Evolutionary conservation across 2,113 vertebrate species (phyloP).

Genomic region (Cynocephalus volans): DNA sequence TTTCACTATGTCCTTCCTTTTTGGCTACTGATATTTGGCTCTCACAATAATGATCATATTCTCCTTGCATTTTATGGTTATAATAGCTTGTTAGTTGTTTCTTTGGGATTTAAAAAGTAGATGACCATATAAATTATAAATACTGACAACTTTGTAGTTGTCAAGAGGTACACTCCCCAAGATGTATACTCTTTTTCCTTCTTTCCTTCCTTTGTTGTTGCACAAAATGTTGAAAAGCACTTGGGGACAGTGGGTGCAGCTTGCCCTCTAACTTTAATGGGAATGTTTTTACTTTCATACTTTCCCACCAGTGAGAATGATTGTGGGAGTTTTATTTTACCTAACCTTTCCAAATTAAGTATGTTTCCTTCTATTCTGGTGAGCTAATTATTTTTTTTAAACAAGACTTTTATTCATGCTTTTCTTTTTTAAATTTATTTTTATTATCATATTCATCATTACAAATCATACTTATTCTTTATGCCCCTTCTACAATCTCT

Average conservation of each 20-base stretch:
- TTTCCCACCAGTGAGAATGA: background rate
- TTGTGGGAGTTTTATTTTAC: background rate
- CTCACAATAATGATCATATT: background rate
- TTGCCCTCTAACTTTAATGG: background rate
- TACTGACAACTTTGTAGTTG: background rate
- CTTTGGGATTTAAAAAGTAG: background rate
- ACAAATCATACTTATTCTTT: no score
- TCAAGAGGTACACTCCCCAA: no score
- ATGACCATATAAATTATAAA: background rate
- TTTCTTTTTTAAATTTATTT: background rate
- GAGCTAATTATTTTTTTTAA: background rate
- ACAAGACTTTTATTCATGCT: conserved; percentile 1
- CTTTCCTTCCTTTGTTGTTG: background rate
- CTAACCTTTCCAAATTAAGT: background rate
- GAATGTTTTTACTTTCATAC: background rate
- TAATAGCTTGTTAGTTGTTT: background rate
- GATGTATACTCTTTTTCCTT: no score
- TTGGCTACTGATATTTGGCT: background rate
- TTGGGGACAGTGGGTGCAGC: background rate
- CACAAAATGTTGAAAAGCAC: background rate
- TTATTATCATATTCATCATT: no score
- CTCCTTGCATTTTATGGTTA: background rate
- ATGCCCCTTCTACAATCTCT: no score
- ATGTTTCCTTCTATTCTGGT: background rate
- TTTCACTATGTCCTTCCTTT: background rate